Base-by-base conservation (phyloP, 2,797 vertebrate genomes). In the Cirrhinus mrigala region DNA sequence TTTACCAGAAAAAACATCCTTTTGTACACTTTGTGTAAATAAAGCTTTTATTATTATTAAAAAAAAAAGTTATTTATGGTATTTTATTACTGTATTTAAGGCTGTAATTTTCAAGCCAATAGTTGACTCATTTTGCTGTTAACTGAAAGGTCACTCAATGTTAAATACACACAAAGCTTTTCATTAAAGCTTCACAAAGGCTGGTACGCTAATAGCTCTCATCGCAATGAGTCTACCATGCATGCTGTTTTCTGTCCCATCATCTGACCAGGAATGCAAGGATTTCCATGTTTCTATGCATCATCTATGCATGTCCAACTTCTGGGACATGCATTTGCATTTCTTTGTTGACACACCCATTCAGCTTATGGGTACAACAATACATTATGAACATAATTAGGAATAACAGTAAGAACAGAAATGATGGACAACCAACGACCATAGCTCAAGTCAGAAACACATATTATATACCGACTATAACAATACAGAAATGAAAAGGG, bases 221-320 rank as follows among this genome's bases (percentile, higher is more conserved):
- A 79, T 73, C 70, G 77, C 62, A 11, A 77, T 54, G 27, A 79
- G 79, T 64, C 62, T 54, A 66, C 33, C 33, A 66, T 64, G 66
- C 40, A 64, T 46, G 11, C 64, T 18, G 64, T 79, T 86, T 89
- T 89, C 87, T 75, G 66, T 81, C 27, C 54, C 27, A 79, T 90
- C 77, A 86, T 69, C 78, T 69, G 15, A 54, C 79, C 74, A 44
- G 46, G 69, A 82, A 71, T 85, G 86, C 85, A 87, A 82, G 69
- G 79, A 86, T 81, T 88, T 84, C 60, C 14, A 86, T 77, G 29
- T 81, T 90, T 88, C 85, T 77, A 80, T 58, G 62, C 73, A 33
- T 89, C 85, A 87, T 78, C 84, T 50, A 1, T 8, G 73, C n/a
- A n/a, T n/a, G n/a, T n/a, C n/a, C n/a, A n/a, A n/a, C n/a, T n/a